Evolutionary conservation across 92 coral and sea anemone genomes (phyloP), one percentile per base, ranked within the genome.

Genomic region (Porites lobata): DNA sequence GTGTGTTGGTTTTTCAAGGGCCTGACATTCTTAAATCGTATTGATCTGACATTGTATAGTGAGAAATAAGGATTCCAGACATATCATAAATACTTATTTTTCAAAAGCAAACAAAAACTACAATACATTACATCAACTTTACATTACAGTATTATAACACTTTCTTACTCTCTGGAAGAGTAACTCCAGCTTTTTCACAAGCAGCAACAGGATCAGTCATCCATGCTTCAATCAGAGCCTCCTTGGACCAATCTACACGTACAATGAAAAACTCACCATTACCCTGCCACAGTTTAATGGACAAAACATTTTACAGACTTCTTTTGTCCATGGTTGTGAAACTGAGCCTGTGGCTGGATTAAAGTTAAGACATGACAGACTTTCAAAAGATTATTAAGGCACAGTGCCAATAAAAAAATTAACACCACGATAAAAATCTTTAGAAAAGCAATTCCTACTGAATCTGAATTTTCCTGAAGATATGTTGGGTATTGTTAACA

Each of bases 121-220:
- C 62, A 17, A 11, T 9, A n/a, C 1, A 50, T 9, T 24, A 50
- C 19, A 19, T 13, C 50, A 66, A 80, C 7, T 50, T 1, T 2
- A 6, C 8, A 65, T 68, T 6, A 68, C 56, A 81, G 83, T 22
- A 58, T 1, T 11, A 38, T 15, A 20, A 38, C 47, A 38, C 5
- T 3, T 38, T 4, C 92, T 85, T 61, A 95, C 99, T 94, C 69
- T 96, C 96, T 3, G 94, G 96, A 12, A 91, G 91, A 43, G 91
- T 94, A 17, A 98, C 99, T 22, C 99, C 99, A 38, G 99, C 99
- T 29, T 91, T 95, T 68, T 94, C 98, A 82, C 99, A 98, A 17
- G 99, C 98, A 3, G 92, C 89, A 14, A 92, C 94, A 53, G 99
- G 96, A 63, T 95, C 98, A 12, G 90, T 64, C 93, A 98, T 98